These are phyloP conservation scores for Cricetomys ansorgei DNA, from an alignment of 2,113 vertebrate genomes.

Conservation along the genomic window DNA sequence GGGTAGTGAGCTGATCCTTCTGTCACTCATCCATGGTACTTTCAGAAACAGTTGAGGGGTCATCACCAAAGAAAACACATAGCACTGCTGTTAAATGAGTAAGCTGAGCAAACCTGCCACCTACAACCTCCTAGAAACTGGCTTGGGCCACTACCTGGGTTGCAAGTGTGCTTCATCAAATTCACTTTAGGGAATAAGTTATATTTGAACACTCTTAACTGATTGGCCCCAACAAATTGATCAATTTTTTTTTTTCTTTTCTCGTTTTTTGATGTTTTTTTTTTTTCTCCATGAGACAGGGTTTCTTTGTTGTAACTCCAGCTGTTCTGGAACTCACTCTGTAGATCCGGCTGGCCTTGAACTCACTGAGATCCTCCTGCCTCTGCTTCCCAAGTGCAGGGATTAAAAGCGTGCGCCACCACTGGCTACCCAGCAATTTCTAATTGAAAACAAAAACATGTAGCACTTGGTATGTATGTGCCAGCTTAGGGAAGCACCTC, in stretches of 20 bases:
- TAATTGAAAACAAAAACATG: background rate
- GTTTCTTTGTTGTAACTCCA: no score
- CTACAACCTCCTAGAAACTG: background rate
- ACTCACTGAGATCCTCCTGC: no score
- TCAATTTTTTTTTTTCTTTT: no score
- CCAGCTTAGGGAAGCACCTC: background rate
- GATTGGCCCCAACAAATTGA: no score
- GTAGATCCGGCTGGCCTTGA: no score
- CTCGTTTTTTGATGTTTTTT: no score
- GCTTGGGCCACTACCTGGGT: background rate
- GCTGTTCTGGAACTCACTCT: no score
- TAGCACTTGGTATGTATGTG: background rate
- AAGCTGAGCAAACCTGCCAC: background rate
- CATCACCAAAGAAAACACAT: background rate
- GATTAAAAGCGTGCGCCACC: no score
- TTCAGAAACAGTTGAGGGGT: background rate
- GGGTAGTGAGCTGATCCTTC: background rate
- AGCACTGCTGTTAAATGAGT: no score
- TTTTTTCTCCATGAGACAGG: no score
- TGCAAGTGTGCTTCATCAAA: slow-evolving; percentile 46
- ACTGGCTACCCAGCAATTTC: background rate
- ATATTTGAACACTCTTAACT: slow-evolving; percentile 24
- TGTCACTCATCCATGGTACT: background rate
- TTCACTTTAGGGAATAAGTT: slow-evolving; percentile 54
- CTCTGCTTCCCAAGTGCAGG: no score